Evolutionary conservation across 2,797 vertebrate species (phyloP).

Genomic region (Halcyon smyrnensis): DNA sequence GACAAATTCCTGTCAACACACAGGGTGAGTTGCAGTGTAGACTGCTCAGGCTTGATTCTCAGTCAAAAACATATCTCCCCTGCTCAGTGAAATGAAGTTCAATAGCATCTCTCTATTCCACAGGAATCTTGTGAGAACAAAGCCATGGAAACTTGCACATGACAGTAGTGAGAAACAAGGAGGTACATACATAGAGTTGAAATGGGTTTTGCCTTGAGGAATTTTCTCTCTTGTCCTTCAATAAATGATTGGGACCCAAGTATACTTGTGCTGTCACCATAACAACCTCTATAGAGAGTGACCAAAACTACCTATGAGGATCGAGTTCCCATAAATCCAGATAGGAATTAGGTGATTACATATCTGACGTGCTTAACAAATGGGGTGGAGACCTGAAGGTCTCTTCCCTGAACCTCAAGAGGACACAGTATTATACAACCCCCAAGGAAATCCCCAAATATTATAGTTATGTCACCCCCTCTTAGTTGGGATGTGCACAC

Average conservation of each 20-base stretch:
- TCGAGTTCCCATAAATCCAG: not conserved
- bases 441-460: not conserved
- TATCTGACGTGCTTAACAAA: not conserved
- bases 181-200: not conserved
- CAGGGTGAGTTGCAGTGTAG: not conserved
- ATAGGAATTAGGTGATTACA: not conserved
- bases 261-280: not conserved
- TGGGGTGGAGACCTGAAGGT: not conserved
- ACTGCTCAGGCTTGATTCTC: not conserved
- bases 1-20: not conserved
- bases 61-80: not conserved
- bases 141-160: not conserved
- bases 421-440: not conserved
- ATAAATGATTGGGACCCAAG: fast-evolving
- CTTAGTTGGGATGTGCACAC: not conserved
- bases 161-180: not conserved
- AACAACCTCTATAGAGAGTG: not conserved
- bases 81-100: not conserved
- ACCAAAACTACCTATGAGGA: not conserved
- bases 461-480: not conserved
- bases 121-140: not conserved
- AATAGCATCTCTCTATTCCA: not conserved
- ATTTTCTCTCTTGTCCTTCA: not conserved
- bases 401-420: not conserved
- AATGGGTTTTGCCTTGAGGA: not conserved